These are phyloP conservation scores for Dicyrtomina minuta DNA, from an alignment of 2,888 invertebrate species.

Conservation along the genomic window DNA sequence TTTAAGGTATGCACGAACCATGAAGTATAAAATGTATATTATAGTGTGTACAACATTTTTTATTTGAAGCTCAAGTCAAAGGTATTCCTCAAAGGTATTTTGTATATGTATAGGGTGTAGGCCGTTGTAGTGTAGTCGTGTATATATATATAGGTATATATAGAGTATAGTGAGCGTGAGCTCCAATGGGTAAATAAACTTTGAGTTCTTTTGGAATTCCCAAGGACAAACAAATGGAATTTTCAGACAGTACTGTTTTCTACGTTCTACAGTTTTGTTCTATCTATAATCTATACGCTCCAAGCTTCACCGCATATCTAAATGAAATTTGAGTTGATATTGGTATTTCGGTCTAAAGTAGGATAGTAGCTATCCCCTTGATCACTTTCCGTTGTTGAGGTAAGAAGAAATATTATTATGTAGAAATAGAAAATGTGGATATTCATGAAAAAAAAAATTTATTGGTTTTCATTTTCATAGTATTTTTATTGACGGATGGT, in stretches of 20 bases:
- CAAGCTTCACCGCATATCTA: no score
- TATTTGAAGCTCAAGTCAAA: no score
- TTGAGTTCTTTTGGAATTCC: conserved; percentile 15
- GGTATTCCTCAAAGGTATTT: neutral
- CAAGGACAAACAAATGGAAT: conserved; percentile 23
- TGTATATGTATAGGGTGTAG: neutral
- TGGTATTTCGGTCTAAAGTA: neutral
- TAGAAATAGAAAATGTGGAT: no score
- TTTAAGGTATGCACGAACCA: neutral
- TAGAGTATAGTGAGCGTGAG: conserved; percentile 1
- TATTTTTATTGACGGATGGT: no score
- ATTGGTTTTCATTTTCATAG: no score
- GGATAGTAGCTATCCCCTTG: neutral
- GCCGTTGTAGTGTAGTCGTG: neutral
- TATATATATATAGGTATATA: no score
- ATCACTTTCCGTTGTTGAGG: neutral
- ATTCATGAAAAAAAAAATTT: no score
- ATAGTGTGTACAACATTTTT: no score
- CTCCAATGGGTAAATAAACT: conserved; percentile 7
- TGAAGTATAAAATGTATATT: neutral
- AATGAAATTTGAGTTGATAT: no score
- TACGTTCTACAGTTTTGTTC: neutral
- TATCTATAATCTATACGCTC: no score
- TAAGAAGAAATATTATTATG: no score
- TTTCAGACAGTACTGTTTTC: neutral